Evolutionary conservation across 2,888 invertebrate species (phyloP), one percentile per base, ranked within the genome.

Genomic region (Cataglyphis altisquamis): DNA sequence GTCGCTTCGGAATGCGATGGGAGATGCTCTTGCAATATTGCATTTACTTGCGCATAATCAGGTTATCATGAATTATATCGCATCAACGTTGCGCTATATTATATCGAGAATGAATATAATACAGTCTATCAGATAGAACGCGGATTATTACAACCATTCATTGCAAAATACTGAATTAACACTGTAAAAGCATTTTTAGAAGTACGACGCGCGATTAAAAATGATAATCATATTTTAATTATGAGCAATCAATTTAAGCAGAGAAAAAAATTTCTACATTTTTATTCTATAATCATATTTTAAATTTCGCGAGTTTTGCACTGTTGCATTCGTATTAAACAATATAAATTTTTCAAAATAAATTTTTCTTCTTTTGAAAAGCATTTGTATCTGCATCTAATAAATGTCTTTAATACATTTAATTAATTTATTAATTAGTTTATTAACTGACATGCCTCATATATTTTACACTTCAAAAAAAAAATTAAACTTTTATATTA

Each of bases 21-120:
- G 60, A 72, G 78, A 72, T 72, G 70, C 60, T 78, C 60, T 72
- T 36, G 78, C 78, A 62, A 80, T 80, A 80, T 80, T 78, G 78
- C 78, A 78, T 78, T 78, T 78, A 78, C 70, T 78, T 78, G 60
- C 60, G 60, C 18, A 36, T 80, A 80, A 80, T 72, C 78, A 32
- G 72, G 78, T 80, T 80, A 72, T 80, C 72, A 72, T 62, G 72
- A 80, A 80, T 80, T 80, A 80, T 72, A 72, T 80, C 72, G 60
- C 72, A 72, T 62, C 78, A 80, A 80, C 48, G 78, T 80, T 80
- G 60, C 72, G 45, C 45, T 60, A 45, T 80, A 80, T 80, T 80
- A 78, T 70, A 72, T 72, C 60, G 18, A 60, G 48, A 80, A 80
- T 72, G 78, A 72, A 70, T 80, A 72, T 72, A 80, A 80, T 72